Evolutionary conservation across 2,113 vertebrate genomes (phyloP).

Genomic region (Petroica traversi): DNA sequence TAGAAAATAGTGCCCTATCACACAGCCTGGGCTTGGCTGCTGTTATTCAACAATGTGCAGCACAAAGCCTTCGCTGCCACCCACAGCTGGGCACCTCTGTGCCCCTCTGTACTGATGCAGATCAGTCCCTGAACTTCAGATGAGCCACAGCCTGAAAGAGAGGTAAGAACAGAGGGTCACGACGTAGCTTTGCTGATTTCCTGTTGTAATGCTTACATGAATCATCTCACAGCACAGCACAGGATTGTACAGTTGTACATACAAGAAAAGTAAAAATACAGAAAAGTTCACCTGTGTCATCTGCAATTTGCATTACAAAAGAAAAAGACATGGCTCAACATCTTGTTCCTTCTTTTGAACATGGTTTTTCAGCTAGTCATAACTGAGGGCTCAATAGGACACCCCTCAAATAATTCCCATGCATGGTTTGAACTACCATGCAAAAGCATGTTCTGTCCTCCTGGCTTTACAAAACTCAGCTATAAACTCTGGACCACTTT

Average conservation of each 20-base stretch:
- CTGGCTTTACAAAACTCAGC: not conserved
- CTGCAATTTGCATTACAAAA: not conserved
- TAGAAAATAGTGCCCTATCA: not conserved
- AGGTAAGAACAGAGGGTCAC: not conserved
- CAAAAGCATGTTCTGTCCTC: not conserved
- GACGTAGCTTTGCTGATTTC: fast-evolving
- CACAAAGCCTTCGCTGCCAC: fast-evolving
- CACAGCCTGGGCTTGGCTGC: too few relatives aligned
- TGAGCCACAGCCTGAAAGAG: not conserved
- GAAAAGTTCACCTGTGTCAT: not conserved
- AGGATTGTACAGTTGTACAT: not conserved
- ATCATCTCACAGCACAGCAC: not conserved
- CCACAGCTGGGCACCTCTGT: not conserved
- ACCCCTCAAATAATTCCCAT: not conserved
- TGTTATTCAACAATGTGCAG: not conserved
- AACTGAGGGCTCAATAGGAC: not conserved
- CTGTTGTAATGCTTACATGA: not conserved
- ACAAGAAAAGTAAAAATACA: not conserved
- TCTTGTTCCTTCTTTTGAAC: not conserved
- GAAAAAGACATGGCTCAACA: not conserved
- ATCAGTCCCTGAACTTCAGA: not conserved
- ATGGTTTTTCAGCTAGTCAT: not conserved
- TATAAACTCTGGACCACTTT: not conserved
- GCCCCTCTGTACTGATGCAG: not conserved
- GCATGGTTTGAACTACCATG: not conserved